Conservation (phyloP, 2,113 vertebrate species). For the Perca fluviatilis region DNA sequence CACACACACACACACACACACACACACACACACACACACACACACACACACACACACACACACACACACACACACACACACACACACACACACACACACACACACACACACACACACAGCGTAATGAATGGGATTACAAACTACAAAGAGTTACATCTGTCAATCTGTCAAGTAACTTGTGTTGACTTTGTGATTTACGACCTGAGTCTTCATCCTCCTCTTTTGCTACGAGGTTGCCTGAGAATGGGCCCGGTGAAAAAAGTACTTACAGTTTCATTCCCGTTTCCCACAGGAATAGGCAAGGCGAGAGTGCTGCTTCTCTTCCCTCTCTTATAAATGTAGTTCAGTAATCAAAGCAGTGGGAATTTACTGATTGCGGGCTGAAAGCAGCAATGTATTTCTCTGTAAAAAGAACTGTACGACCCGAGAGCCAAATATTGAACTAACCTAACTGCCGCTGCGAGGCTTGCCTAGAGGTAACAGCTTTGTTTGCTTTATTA, state of each 20-base stretch:
- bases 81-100: constrained; percentile 4
- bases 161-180: constrained; percentile 35
- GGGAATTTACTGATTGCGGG: constrained; percentile 15
- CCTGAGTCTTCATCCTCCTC: constrained; percentile 13
- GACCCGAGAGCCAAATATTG: constrained; percentile 34
- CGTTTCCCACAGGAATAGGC: constrained; percentile 37
- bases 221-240: constrained; percentile 23
- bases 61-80: constrained; percentile 6
- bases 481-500: constrained; percentile 31
- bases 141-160: constrained; percentile 32
- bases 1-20: background rate
- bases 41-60: background rate
- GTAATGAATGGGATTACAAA: constrained; percentile 49
- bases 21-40: constrained; percentile 2
- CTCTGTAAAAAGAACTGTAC: constrained; percentile 13
- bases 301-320: background rate
- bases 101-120: background rate
- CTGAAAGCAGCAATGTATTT: constrained; percentile 22
- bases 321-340: constrained; percentile 33
- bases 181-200: constrained; percentile 45
- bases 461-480: background rate
- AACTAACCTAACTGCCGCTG: constrained; percentile 1
- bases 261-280: constrained; percentile 43
- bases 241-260: constrained; percentile 28
- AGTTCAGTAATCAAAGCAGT: constrained; percentile 24